Percentiles rank a stretch among this genome's conserved stretches.
Evolutionary conservation across 2,113 vertebrate species (phyloP).

Genomic region (Zosterops pallidus): DNA sequence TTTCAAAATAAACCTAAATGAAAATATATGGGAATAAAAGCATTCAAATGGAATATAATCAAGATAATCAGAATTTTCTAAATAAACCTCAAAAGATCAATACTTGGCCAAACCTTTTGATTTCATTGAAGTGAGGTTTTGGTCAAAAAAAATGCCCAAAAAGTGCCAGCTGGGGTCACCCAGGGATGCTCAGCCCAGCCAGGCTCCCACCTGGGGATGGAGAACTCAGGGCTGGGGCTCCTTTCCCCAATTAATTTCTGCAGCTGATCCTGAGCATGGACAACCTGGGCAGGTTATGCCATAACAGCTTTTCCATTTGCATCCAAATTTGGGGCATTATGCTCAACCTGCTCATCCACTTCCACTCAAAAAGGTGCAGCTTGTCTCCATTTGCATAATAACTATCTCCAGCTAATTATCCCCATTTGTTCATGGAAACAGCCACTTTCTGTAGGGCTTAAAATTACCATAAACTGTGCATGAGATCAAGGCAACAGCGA

Average conservation of each 20-base stretch:
- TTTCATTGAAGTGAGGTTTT: neutral
- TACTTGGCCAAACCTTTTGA: fast-evolving
- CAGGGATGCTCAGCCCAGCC: neutral
- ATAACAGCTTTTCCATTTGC: neutral
- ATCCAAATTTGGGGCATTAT: neutral
- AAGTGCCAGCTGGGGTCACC: fast-evolving
- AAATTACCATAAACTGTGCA: conserved; percentile 36
- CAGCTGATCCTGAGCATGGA: neutral
- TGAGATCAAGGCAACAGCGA: neutral
- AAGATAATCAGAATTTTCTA: neutral
- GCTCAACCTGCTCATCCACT: neutral
- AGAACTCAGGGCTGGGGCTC: neutral
- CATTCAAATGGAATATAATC: neutral
- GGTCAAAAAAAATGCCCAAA: neutral
- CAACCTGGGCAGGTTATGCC: neutral
- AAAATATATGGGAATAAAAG: fast-evolving
- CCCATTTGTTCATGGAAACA: conserved; percentile 37
- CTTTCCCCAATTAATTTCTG: neutral
- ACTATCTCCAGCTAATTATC: conserved; percentile 49
- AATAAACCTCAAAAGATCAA: neutral
- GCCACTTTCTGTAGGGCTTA: conserved; percentile 23
- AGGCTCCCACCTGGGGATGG: fast-evolving
- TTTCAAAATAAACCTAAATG: neutral
- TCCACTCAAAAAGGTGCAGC: neutral
- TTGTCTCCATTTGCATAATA: conserved; percentile 34